A percentile compares a stretch with the other conserved stretches of the same genome.
Evolutionary conservation across 2,888 invertebrate genomes (phyloP).

Genomic region (Melanchra persicariae): DNA sequence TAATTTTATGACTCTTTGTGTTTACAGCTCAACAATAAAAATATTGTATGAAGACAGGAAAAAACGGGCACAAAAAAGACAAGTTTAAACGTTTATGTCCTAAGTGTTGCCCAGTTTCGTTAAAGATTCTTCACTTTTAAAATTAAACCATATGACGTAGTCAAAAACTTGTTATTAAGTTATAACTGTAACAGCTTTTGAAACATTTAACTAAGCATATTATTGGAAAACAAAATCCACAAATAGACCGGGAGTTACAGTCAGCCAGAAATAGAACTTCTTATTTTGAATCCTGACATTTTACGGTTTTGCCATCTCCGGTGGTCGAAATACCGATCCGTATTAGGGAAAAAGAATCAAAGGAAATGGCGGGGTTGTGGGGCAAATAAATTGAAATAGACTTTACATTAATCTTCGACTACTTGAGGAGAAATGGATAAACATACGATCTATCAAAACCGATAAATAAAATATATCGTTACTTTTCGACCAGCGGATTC

Average conservation of each 20-base stretch:
- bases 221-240: conserved; percentile 39
- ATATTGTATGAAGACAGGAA: not conserved
- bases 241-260: conserved; percentile 42
- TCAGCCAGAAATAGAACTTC: conserved; percentile 44
- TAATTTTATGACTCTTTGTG: conserved; percentile 47
- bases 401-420: not conserved
- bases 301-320: conserved; percentile 51
- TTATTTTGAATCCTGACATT: conserved; percentile 52
- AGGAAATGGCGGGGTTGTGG: conserved; percentile 12
- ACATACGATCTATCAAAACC: not conserved
- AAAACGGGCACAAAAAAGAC: not conserved
- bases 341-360: conserved; percentile 14
- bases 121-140: conserved; percentile 10
- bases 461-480: not conserved
- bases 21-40: conserved; percentile 17
- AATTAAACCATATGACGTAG: not conserved
- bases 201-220: conserved; percentile 7
- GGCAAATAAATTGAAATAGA: conserved; percentile 17
- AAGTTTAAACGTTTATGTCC: not conserved
- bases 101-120: not conserved
- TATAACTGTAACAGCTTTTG: not conserved
- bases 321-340: conserved; percentile 47
- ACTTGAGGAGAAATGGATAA: not conserved
- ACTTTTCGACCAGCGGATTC: not conserved
- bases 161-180: conserved; percentile 1